Evolutionary conservation across 2,888 invertebrate genomes (phyloP), one percentile per base, ranked within the genome.

Genomic region (Folsomia manolachei): DNA sequence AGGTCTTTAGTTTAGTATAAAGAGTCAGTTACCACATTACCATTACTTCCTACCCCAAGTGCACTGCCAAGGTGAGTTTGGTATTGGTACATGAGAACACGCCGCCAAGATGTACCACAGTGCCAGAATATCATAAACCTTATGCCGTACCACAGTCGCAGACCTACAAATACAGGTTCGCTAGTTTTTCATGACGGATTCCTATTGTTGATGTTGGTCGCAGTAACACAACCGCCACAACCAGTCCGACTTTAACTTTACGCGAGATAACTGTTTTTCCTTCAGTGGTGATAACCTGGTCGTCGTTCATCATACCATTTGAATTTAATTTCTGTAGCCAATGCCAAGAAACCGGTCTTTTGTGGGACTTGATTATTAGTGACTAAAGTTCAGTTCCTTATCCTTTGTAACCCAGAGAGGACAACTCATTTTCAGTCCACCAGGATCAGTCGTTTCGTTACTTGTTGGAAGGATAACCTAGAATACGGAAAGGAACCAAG

Each of bases 381-480:
- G 70, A 72, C 70, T 74, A 67, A 71, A 74, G 71, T 69, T 71
- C 71, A 72, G 70, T 71, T 74, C 71, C 69, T 67, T 66, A 70
- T 52, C 51, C 24, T 51, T 67, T 39, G 39, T 39, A 39, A 39
- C 39, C 39, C 39, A 39, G 39, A 39, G 39, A 9, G 39, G 39
- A 39, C 39, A 39, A 4, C 39, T n/a, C n/a, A n/a, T 39, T 39
- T 39, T 39, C 39, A 39, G 39, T 39, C 14, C 39, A 39, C 39
- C 39, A 39, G 39, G 39, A 39, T 39, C 39, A 39, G 39, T 39
- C 39, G 39, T 39, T n/a, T n/a, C n/a, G n/a, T n/a, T n/a, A n/a
- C n/a, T n/a, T 4, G 39, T 39, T 39, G 39, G 39, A 14, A 39
- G 39, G 39, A 39, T 39, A 39, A 39, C 39, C 39, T 39, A 39